A percentile compares a stretch with the other conserved stretches of the same genome.
Conservation (phyloP, 2,888 invertebrate species). For the Idaea aversata region DNA sequence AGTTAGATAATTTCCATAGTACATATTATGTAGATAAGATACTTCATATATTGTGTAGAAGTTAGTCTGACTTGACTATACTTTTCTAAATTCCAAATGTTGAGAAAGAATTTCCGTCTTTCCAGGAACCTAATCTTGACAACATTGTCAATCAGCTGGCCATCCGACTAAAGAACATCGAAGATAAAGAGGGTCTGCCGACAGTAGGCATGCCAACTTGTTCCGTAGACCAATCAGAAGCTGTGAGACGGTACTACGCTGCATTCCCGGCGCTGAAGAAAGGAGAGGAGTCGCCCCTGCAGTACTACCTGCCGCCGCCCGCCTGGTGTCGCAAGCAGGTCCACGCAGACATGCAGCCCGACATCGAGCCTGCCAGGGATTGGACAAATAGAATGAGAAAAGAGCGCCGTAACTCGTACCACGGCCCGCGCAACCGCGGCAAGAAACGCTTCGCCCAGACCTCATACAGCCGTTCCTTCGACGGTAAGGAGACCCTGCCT, state of each 20-base stretch:
- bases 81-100: conserved; percentile 11
- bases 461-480: conserved; percentile 67
- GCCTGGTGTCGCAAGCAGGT: conserved; percentile 64
- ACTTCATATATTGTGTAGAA: conserved; percentile 1
- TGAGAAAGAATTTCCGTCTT: conserved; percentile 28
- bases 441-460: conserved; percentile 56
- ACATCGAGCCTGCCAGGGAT: conserved; percentile 58
- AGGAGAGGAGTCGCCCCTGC: conserved; percentile 67
- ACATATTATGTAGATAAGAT: conserved; percentile 3
- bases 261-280: conserved; percentile 86
- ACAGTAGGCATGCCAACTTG: conserved; percentile 77
- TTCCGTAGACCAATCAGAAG: conserved; percentile 81
- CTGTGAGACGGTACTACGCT: conserved; percentile 87
- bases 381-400: conserved; percentile 64
- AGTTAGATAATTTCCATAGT: not conserved
- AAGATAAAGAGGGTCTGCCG: conserved; percentile 62
- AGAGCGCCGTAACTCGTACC: conserved; percentile 69
- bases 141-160: conserved; percentile 91
- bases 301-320: conserved; percentile 70
- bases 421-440: conserved; percentile 60
- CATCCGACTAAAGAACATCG: conserved; percentile 86
- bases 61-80: not conserved
- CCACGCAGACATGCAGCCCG: conserved; percentile 68
- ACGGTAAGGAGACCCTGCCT: conserved; percentile 71
- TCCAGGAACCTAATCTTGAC: conserved; percentile 90